Base-by-base conservation (phyloP, 37 sponge, comb jelly and placozoan genomes). In the Aphrocallistes beatrix region DNA sequence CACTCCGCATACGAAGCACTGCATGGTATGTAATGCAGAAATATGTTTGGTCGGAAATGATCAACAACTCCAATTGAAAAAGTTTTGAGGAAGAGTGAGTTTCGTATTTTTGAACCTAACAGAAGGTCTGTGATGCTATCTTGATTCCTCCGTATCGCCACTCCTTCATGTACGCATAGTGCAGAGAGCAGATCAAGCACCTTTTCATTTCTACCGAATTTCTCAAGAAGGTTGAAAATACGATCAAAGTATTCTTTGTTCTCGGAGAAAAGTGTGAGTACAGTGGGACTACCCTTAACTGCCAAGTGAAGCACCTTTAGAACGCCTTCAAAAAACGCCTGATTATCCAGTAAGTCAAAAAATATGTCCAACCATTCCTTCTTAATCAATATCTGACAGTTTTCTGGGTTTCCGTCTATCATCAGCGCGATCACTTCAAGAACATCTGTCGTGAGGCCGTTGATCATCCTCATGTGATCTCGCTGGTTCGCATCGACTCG, bases 351-450 rank as follows among this genome's bases (percentile, higher is more conserved):
- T 30, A 60, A 60, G n/a, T 60, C 75, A 28, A 60, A 60, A 30
- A 60, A 60, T 32, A 60, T 60, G n/a, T 60, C 75, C n/a, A 60
- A 60, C 75, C 75, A 60, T 3, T 60, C 75, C n/a, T 60, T 60
- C 75, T 30, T 60, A 6, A 60, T 30, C n/a, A 60, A 13, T 60
- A 25, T 60, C 34, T 60, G 75, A 28, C 75, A 60, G n/a, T 60
- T 60, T 60, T 60, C 75, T 6, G 75, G 75, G 21, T 60, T 60
- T 60, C 75, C 75, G 25, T 60, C 75, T 3, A 60, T 60, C 75
- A 60, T 60, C 34, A 60, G 34, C 3, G 75, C 75, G 34, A 60
- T 60, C 34, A 60, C 75, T 60, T 60, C 75, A 3, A 60, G 75
- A 60, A 60, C n/a, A 13, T 60, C 75, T 3, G 28, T 3, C n/a